Evolutionary conservation across 1,140 invertebrate genomes (phyloP).

Genomic region (Drosophila triauraria): DNA sequence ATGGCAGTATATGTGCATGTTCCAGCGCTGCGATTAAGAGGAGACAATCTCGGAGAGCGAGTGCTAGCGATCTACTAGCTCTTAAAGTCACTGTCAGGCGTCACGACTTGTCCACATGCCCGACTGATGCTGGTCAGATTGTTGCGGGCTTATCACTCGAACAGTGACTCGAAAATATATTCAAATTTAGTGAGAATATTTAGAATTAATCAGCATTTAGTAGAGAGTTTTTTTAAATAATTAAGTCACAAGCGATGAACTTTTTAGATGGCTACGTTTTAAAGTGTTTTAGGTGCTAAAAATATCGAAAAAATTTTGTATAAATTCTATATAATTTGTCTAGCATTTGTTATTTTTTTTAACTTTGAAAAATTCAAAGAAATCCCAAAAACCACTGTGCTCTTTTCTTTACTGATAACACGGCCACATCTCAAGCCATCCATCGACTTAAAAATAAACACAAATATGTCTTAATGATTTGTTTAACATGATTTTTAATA

Average conservation of each 20-base stretch:
- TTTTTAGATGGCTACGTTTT: no score
- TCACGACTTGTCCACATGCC: conserved; percentile 66
- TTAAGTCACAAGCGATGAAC: neutral
- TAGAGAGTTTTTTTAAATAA: neutral
- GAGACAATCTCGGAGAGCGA: conserved; percentile 14
- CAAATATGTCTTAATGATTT: conserved; percentile 78
- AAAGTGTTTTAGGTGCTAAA: neutral
- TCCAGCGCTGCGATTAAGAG: conserved; percentile 30
- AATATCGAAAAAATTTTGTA: neutral
- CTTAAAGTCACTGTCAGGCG: conserved; percentile 35
- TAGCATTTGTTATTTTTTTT: neutral
- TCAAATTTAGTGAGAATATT: neutral
- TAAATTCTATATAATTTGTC: neutral
- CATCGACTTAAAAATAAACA: conserved; percentile 25
- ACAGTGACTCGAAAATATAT: conserved; percentile 22
- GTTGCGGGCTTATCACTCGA: conserved; percentile 40
- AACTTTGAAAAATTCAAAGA: neutral
- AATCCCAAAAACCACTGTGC: neutral
- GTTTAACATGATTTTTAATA: conserved; percentile 83
- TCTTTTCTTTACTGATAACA: conserved; percentile 41
- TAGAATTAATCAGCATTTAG: neutral
- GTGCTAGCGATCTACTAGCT: conserved; percentile 13
- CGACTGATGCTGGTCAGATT: conserved; percentile 30
- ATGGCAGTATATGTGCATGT: conserved; percentile 36
- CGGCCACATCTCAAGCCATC: conserved; percentile 19